Evolutionary conservation across 2,888 invertebrate genomes (phyloP), one percentile per base, ranked within the genome.

Genomic region (Thecophora atra): DNA sequence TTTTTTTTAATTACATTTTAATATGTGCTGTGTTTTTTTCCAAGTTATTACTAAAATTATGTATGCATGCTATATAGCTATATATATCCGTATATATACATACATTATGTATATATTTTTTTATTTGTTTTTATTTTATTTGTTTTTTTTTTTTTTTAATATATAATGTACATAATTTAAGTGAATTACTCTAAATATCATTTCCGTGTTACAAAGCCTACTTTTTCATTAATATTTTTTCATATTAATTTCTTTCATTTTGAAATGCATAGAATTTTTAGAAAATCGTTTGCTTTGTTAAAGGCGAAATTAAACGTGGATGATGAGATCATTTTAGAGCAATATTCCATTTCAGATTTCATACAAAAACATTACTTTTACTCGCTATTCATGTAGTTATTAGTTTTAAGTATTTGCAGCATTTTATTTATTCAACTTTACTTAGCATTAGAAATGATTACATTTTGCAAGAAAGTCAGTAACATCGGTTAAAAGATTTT

Each of bases 241-340:
- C 70, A 37, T 58, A 47, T 52, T 63, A 62, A n/a, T 60, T 70
- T 63, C 30, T 37, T 51, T 52, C 37, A 47, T 58, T 58, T 8
- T 58, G 8, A n/a, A 47, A 15, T 28, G 24, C 58, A 24, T 56
- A 17, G 24, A 26, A 26, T 24, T 58, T 58, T 58, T 19, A 58
- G 47, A 47, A 52, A 54, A 67, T 72, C 2, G 30, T 68, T 52
- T 72, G n/a, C 15, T 72, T 72, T 65, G 37, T 67, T 63, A 76
- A 83, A 85, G 84, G 85, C 84, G 84, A 85, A 85, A 86, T 85
- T 84, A 86, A 85, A 84, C 86, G 82, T 82, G 85, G 85, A 86
- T 86, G 86, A 85, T 86, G 85, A 86, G 85, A 86, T 85, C 86
- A 86, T 84, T 83, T 81, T 76, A 80, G 79, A 82, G 80, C 80